Evolutionary conservation across 2,888 invertebrate species (phyloP), one percentile per base, ranked within the genome.

Genomic region (Dascillus cervinus): DNA sequence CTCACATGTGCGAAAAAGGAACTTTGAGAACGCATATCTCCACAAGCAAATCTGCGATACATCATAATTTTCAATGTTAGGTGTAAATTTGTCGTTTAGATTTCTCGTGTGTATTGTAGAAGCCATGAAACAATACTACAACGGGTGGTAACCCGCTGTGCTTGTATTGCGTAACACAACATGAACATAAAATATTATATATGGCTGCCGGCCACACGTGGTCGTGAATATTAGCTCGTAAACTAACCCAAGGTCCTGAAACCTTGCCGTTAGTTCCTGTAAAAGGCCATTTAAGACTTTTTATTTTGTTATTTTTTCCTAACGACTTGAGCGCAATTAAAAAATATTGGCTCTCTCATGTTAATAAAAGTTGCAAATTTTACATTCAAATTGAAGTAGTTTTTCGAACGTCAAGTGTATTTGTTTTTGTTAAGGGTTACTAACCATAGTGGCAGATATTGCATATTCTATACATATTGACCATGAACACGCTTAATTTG

Each of bases 401-500:
- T n/a, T n/a, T n/a, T n/a, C n/a, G n/a, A n/a, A n/a, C n/a, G n/a
- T n/a, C n/a, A n/a, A n/a, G n/a, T n/a, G n/a, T n/a, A n/a, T n/a
- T n/a, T 20, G 25, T 20, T 24, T 25, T 28, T 34, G 15, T 29
- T 29, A 14, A 14, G 34, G 25, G 24, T 34, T 34, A 25, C 24
- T 34, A 34, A 34, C 34, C 29, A 34, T 29, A 12, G 25, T 9
- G 20, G 24, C 29, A 15, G 22, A 34, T n/a, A n/a, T 29, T 34
- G 30, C 29, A 34, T 34, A 34, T 34, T 34, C 26, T 26, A 34
- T 34, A 13, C 22, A 14, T 13, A 17, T 22, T 34, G 38, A 22
- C 38, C 38, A 27, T 38, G 38, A 38, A 27, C 34, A 27, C 19
- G 11, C 22, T 28, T n/a, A n/a, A 38, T 33, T 38, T 38, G 34